A percentile compares a stretch with the other conserved stretches of the same genome.
These are phyloP conservation scores for Athrips mouffetella DNA, from an alignment of 2,888 invertebrate species.

Conservation along the genomic window DNA sequence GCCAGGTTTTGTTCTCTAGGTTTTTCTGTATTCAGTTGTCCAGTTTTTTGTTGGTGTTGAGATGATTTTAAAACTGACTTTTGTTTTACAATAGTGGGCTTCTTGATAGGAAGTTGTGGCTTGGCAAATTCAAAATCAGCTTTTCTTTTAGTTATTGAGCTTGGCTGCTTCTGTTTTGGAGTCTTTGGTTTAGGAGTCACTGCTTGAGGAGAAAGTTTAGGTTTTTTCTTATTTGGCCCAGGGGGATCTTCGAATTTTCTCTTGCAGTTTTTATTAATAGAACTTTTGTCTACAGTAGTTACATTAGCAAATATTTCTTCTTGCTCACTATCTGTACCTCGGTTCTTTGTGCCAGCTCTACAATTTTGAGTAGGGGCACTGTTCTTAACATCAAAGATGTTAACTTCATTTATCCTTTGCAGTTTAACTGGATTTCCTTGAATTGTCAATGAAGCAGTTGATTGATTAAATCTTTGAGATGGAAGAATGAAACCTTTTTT, in stretches of 20 bases:
- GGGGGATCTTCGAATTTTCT: slow-evolving; percentile 29
- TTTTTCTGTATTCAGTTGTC: not conserved
- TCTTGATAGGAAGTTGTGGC: slow-evolving; percentile 45
- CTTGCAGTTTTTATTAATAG: slow-evolving; percentile 26
- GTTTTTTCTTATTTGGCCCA: slow-evolving; percentile 36
- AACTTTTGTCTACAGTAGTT: slow-evolving; percentile 27
- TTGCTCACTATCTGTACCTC: slow-evolving; percentile 35
- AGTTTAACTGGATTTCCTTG: slow-evolving; percentile 18
- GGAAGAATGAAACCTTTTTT: slow-evolving; percentile 46
- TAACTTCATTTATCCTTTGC: slow-evolving; percentile 14
- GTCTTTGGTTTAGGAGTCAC: slow-evolving; percentile 20
- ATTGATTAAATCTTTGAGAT: slow-evolving; percentile 51
- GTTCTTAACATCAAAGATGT: not conserved
- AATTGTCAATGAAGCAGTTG: slow-evolving; percentile 5
- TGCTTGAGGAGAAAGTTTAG: slow-evolving; percentile 31
- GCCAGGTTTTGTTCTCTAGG: not conserved
- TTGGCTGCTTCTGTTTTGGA: slow-evolving; percentile 6
- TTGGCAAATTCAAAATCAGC: slow-evolving; percentile 49
- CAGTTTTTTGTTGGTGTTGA: not conserved
- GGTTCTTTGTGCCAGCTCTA: slow-evolving; percentile 2
- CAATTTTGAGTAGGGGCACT: not conserved
- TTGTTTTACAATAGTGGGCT: slow-evolving; percentile 24
- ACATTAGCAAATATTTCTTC: slow-evolving; percentile 44
- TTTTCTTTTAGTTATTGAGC: slow-evolving; percentile 24
- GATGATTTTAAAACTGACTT: slow-evolving; percentile 10